phyloP scores from a whole-genome alignment of 2,888 invertebrate genomes.

The Drosophila putrida region DNA sequence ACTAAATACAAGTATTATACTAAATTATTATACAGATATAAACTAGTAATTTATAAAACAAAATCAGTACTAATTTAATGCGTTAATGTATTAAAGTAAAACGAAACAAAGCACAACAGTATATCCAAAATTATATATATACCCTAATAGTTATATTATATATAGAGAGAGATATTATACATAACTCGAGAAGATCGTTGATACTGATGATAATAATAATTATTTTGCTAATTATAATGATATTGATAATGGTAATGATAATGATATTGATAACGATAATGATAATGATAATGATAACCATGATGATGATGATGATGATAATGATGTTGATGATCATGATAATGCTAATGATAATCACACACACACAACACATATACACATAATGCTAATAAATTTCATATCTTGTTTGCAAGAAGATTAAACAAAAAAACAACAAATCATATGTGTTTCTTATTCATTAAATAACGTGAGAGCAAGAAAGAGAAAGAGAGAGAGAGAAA shows the following conservation, averaged over 20 bases:
- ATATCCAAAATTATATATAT: conserved; percentile 43
- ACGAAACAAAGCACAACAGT: conserved; percentile 31
- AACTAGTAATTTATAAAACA: conserved; percentile 42
- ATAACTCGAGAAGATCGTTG: conserved; percentile 16
- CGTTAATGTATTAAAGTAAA: conserved; percentile 42
- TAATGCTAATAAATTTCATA: conserved; percentile 60
- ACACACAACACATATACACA: conserved; percentile 12
- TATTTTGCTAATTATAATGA: conserved; percentile 26
- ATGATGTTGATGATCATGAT: conserved; percentile 30
- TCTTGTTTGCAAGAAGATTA: conserved; percentile 80
- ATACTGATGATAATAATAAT: conserved; percentile 28
- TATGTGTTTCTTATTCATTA: conserved; percentile 79
- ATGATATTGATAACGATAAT: conserved; percentile 37
- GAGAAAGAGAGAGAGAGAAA: conserved; percentile 1
- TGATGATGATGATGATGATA: conserved; percentile 19
- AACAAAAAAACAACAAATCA: conserved; percentile 70
- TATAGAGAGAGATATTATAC: conserved; percentile 24
- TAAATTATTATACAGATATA: conserved; percentile 41
- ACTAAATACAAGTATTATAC: conserved; percentile 31
- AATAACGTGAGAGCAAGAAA: conserved; percentile 3
- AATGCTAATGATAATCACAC: conserved; percentile 35
- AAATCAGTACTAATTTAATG: conserved; percentile 36
- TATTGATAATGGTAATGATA: conserved; percentile 16
- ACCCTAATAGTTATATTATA: conserved; percentile 33
- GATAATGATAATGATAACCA: conserved; percentile 32